phyloP scores from a whole-genome alignment of 2,888 invertebrate genomes.

The Agrochola lychnidis region DNA sequence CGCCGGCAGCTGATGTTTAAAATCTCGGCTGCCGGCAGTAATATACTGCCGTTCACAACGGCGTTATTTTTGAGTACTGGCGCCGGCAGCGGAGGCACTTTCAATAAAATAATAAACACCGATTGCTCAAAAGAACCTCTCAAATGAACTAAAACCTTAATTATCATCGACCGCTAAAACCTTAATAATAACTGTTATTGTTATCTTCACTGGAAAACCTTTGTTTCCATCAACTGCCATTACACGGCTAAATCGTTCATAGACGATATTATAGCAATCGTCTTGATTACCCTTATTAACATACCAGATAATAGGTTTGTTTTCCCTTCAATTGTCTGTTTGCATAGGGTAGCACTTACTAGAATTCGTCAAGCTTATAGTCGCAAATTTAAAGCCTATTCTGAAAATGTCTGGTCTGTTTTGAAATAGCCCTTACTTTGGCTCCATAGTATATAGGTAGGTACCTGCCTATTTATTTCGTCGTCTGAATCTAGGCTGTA shows the following conservation, averaged over 20 bases:
- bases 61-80: no score
- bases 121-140: not conserved
- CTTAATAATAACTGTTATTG: constrained; percentile 35
- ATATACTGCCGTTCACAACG: no score
- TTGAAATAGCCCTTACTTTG: constrained; percentile 41
- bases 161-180: constrained; percentile 21
- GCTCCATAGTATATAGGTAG: not conserved
- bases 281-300: constrained; percentile 68
- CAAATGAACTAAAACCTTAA: not conserved
- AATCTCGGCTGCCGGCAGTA: no score
- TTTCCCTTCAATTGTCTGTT: constrained; percentile 60
- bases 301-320: constrained; percentile 66
- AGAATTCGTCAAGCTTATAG: constrained; percentile 32
- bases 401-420: constrained; percentile 40
- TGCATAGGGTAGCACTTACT: constrained; percentile 49
- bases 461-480: constrained; percentile 7
- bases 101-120: not conserved
- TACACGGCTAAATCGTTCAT: constrained; percentile 53
- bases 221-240: constrained; percentile 42
- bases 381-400: constrained; percentile 42
- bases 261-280: constrained; percentile 68
- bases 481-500: constrained; percentile 18
- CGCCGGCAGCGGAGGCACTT: not conserved
- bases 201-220: constrained; percentile 24
- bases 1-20: no score